Percentiles rank a stretch among this genome's conserved stretches.
These are phyloP conservation scores for Chloromyia formosa DNA, from an alignment of 2,888 invertebrate species.

Conservation along the genomic window DNA sequence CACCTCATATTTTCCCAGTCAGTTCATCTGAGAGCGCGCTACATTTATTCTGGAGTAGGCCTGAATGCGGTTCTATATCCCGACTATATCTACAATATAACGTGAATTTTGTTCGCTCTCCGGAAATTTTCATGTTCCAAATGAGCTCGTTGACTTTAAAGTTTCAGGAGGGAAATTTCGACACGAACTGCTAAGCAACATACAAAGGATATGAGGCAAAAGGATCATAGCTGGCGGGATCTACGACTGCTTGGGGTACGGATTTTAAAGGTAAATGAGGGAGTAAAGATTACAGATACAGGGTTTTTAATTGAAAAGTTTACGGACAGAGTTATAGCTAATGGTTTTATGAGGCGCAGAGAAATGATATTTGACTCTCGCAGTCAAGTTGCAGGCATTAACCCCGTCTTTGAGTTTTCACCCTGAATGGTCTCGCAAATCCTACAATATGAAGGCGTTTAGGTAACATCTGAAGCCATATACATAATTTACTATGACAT, in stretches of 20 bases:
- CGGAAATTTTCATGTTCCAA: conserved; percentile 19
- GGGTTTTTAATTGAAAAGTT: conserved; percentile 2
- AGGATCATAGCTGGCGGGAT: background rate
- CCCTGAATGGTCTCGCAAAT: too few relatives aligned
- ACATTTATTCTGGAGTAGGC: background rate
- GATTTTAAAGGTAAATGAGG: background rate
- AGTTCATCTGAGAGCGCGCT: background rate
- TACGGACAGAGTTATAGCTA: background rate
- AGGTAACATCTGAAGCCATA: too few relatives aligned
- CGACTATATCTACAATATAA: background rate
- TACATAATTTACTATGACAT: too few relatives aligned
- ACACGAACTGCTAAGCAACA: background rate
- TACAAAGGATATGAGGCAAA: background rate
- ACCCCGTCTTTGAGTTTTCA: too few relatives aligned
- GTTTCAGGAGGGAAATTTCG: background rate
- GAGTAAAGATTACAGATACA: background rate
- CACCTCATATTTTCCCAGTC: conserved; percentile 12
- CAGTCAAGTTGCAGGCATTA: too few relatives aligned
- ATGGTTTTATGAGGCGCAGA: too few relatives aligned
- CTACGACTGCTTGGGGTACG: background rate
- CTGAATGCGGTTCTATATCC: background rate
- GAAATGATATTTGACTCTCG: too few relatives aligned
- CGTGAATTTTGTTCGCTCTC: background rate
- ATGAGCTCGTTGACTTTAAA: conserved; percentile 4
- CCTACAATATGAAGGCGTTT: too few relatives aligned